Conservation (phyloP, 2,797 vertebrate species). For the Epinephelus malabaricus region DNA sequence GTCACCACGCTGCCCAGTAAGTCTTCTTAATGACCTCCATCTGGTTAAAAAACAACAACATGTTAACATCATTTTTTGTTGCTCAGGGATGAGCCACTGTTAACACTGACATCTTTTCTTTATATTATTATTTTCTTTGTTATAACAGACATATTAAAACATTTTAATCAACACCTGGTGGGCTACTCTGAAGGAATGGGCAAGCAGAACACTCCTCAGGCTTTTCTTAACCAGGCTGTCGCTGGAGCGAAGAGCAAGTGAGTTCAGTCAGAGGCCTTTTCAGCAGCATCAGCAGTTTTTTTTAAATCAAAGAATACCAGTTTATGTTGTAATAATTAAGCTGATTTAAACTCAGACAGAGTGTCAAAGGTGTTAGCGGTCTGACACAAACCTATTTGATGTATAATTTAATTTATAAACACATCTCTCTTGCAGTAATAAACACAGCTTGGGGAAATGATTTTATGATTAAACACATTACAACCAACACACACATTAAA, state of each 20-base stretch:
- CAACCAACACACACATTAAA: background rate
- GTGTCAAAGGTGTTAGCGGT: background rate
- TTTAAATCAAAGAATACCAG: background rate
- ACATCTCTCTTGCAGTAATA: background rate
- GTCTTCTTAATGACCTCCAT: conserved; percentile 58
- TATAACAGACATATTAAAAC: conserved; percentile 89
- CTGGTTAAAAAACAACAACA: background rate
- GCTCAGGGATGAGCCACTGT: background rate
- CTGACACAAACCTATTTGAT: background rate
- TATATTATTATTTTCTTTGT: background rate
- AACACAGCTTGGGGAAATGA: background rate
- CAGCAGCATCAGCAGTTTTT: background rate
- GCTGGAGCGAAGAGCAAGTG: conserved; percentile 87
- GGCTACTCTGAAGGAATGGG: conserved; percentile 88
- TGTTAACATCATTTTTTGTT: background rate
- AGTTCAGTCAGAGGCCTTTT: conserved; percentile 44
- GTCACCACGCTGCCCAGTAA: conserved; percentile 94
- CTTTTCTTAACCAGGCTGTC: conserved; percentile 93
- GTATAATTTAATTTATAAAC: background rate
- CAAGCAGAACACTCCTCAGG: conserved; percentile 56
- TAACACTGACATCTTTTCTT: background rate
- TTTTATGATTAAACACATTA: no score
- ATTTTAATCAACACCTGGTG: conserved; percentile 84
- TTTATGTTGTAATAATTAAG: background rate
- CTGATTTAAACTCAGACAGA: background rate